Evolutionary conservation across 2,888 invertebrate species (phyloP).

Genomic region (Clostera curtula): DNA sequence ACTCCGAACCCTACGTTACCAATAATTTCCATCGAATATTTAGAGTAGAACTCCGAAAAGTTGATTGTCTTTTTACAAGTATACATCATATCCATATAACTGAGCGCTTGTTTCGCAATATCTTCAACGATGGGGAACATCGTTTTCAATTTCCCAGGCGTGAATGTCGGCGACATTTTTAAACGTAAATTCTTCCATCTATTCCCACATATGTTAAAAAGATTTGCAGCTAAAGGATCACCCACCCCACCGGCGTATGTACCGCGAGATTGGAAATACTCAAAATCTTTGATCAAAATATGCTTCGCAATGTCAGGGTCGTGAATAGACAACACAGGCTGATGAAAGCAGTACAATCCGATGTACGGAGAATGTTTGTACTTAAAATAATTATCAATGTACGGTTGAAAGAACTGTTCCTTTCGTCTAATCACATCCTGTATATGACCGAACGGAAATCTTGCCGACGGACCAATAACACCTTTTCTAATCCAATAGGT

Average conservation of each 20-base stretch:
- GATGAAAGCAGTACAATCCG: conserved; percentile 77
- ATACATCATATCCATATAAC: conserved; percentile 44
- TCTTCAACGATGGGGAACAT: conserved; percentile 77
- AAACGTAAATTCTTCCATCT: conserved; percentile 78
- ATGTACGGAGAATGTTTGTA: conserved; percentile 66
- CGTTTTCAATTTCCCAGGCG: conserved; percentile 78
- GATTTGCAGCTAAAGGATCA: conserved; percentile 76
- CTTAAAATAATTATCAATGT: conserved; percentile 73
- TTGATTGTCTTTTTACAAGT: conserved; percentile 52
- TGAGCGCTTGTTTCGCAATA: conserved; percentile 68
- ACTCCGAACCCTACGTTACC: conserved; percentile 77
- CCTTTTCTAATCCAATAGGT: conserved; percentile 76
- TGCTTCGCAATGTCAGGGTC: conserved; percentile 77
- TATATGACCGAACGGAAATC: conserved; percentile 79
- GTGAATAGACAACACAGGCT: conserved; percentile 76
- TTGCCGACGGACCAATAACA: conserved; percentile 70
- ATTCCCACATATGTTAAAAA: conserved; percentile 73
- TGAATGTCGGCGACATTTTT: conserved; percentile 79
- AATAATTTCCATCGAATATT: conserved; percentile 77
- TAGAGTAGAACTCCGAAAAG: conserved; percentile 72
- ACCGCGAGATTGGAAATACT: conserved; percentile 79
- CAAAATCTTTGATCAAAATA: conserved; percentile 77
- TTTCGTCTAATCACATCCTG: conserved; percentile 67
- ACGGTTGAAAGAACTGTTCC: conserved; percentile 76
- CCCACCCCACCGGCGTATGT: conserved; percentile 75